Evolutionary conservation across 2,888 invertebrate genomes (phyloP).

Genomic region (Nephrotoma flavescens): DNA sequence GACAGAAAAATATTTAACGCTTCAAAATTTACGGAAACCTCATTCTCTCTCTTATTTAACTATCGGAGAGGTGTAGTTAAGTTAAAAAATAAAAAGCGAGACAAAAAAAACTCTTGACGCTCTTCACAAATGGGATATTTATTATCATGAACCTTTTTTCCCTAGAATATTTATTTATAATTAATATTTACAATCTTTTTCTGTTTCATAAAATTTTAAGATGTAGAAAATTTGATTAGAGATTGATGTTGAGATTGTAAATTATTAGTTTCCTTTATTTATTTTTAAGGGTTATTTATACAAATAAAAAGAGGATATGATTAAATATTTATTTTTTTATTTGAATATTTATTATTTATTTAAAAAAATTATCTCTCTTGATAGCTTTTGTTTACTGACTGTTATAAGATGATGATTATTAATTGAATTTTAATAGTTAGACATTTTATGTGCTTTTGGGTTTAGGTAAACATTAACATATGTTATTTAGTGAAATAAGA

Average conservation of each 20-base stretch:
- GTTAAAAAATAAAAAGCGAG: not conserved
- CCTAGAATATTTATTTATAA: not conserved
- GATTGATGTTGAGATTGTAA: not conserved
- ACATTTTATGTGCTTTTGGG: too few relatives aligned
- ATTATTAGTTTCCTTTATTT: not conserved
- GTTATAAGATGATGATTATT: not conserved
- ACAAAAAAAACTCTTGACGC: not conserved
- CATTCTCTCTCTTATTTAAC: not conserved
- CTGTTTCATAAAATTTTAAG: not conserved
- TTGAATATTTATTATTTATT: not conserved
- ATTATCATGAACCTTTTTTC: not conserved
- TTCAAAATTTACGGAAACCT: not conserved
- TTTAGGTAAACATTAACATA: too few relatives aligned
- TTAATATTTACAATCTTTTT: not conserved
- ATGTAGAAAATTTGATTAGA: not conserved
- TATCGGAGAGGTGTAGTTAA: not conserved
- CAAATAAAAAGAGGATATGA: not conserved
- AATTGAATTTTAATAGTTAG: not conserved
- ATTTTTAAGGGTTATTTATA: not conserved
- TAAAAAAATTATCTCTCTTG: not conserved
- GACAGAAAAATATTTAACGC: not conserved
- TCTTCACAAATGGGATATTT: not conserved
- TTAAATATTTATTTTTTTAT: not conserved
- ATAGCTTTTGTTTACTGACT: not conserved
- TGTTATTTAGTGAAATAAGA: too few relatives aligned